Evolutionary conservation across 2,888 invertebrate genomes (phyloP).

Genomic region (Linnaemya vulpina): DNA sequence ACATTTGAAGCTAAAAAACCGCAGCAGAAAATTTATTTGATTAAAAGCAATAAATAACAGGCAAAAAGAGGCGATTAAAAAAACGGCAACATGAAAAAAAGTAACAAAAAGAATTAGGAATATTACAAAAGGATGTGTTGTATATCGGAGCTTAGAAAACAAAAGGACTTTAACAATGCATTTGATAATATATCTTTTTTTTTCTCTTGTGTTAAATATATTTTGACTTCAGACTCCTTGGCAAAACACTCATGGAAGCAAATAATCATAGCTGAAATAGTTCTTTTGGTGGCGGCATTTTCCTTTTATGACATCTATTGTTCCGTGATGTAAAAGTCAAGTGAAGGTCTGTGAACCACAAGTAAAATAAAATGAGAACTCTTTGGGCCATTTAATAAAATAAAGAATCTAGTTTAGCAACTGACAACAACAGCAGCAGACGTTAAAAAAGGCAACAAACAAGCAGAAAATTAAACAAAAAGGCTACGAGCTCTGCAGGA

Average conservation of each 20-base stretch:
- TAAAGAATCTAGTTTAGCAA: slow-evolving; percentile 43
- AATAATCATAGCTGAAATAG: neutral
- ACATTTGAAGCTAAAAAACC: slow-evolving; percentile 28
- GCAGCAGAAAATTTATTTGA: slow-evolving; percentile 54
- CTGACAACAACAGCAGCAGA: slow-evolving; percentile 50
- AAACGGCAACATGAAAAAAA: slow-evolving; percentile 9
- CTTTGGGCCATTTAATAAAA: neutral
- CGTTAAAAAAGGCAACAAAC: slow-evolving; percentile 5
- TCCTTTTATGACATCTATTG: slow-evolving; percentile 65
- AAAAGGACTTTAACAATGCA: slow-evolving; percentile 56
- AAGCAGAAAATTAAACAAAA: slow-evolving; percentile 5
- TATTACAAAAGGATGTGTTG: slow-evolving; percentile 44
- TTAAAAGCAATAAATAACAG: slow-evolving; percentile 66
- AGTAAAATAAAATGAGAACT: slow-evolving; percentile 39
- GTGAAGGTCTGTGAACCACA: slow-evolving; percentile 54
- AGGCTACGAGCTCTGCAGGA: slow-evolving; percentile 70
- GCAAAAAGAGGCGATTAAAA: slow-evolving; percentile 25
- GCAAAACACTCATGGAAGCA: neutral
- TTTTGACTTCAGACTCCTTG: slow-evolving; percentile 6
- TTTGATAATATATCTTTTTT: slow-evolving; percentile 31
- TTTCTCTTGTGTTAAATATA: neutral
- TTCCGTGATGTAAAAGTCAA: slow-evolving; percentile 55
- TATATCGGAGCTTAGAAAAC: slow-evolving; percentile 44
- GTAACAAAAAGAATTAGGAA: slow-evolving; percentile 20
- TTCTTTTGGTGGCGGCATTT: slow-evolving; percentile 45